Percentiles rank a stretch among this genome's conserved stretches.
Evolutionary conservation across 2,888 invertebrate species (phyloP).

Genomic region (Athetis lepigone): DNA sequence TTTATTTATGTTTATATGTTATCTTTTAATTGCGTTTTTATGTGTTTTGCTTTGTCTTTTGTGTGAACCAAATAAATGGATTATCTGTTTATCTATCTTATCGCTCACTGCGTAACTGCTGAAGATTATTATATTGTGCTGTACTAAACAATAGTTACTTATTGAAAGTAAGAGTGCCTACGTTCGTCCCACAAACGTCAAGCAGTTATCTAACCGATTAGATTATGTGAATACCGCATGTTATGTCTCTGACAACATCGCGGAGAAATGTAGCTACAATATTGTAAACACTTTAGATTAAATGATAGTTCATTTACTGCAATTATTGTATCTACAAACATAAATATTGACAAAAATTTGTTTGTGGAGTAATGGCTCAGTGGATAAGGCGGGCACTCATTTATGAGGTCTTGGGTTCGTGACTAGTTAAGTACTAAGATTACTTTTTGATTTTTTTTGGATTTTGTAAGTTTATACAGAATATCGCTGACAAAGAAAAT

Average conservation of each 20-base stretch:
- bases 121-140: background rate
- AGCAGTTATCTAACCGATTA: constrained; percentile 35
- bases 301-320: constrained; percentile 15
- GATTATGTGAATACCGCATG: constrained; percentile 32
- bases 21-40: no score
- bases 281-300: constrained; percentile 26
- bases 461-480: no score
- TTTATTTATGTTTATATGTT: no score
- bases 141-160: background rate
- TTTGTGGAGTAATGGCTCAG: no score
- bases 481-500: no score
- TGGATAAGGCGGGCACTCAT: no score
- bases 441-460: no score
- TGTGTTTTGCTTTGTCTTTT: no score
- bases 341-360: background rate
- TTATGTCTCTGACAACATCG: constrained; percentile 20
- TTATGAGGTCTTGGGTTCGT: no score
- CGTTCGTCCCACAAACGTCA: constrained; percentile 20
- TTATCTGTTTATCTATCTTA: no score
- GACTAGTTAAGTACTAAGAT: no score
- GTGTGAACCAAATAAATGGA: no score
- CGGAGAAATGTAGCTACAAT: constrained; percentile 7
- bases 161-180: constrained; percentile 41
- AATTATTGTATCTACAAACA: background rate
- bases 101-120: background rate